Evolutionary conservation across 2,113 vertebrate genomes (phyloP).

Genomic region (Hippolais icterina): DNA sequence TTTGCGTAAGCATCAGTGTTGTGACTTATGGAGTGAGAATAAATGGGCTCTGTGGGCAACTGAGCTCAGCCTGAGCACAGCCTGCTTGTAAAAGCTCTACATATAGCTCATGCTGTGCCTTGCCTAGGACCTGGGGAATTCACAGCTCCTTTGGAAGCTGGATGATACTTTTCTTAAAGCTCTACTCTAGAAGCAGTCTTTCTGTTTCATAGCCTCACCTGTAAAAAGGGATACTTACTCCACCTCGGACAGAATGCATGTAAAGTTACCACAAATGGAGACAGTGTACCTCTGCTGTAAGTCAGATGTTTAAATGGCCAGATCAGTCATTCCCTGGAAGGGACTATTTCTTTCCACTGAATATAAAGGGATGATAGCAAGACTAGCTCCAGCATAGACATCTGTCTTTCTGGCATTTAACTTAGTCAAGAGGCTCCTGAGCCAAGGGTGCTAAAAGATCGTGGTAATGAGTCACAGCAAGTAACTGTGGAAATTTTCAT

Average conservation of each 20-base stretch:
- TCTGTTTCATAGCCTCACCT: background rate
- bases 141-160: background rate
- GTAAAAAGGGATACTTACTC: background rate
- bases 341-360: constrained; percentile 12
- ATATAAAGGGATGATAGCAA: background rate
- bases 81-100: background rate
- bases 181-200: background rate
- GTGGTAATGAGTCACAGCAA: background rate
- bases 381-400: background rate
- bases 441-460: background rate
- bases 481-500: constrained; percentile 7
- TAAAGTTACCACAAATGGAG: background rate
- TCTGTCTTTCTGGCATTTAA: constrained; percentile 50
- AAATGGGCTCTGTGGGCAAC: background rate
- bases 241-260: background rate
- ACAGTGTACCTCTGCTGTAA: background rate
- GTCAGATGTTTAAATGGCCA: background rate
- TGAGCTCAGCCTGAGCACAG: background rate
- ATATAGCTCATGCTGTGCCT: background rate
- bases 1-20: background rate
- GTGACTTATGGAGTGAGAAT: background rate
- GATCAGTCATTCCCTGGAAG: constrained; percentile 27
- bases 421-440: background rate
- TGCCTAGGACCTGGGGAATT: background rate
- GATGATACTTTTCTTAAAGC: background rate